Evolutionary conservation across 1,140 invertebrate genomes (phyloP), one percentile per base, ranked within the genome.

Genomic region (Drosophila erecta): DNA sequence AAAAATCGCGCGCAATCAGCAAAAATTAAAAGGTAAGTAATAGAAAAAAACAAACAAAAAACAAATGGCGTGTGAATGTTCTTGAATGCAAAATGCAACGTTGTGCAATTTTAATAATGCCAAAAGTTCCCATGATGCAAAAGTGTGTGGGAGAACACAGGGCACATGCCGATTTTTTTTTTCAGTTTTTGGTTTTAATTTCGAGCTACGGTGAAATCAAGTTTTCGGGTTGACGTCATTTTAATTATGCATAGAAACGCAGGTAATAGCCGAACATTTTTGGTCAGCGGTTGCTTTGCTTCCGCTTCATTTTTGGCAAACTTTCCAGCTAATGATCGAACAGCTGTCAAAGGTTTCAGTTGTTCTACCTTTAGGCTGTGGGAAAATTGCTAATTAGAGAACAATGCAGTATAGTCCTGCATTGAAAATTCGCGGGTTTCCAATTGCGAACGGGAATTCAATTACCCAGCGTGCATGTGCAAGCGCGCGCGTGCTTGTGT

Each of bases 201-300:
- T 33, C 24, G 44, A 47, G 62, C 59, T 60, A 20, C 35, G 58
- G 37, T 22, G 64, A 58, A 66, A 75, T 67, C 70, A 69, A 62
- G 76, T 84, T 81, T 84, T 76, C 57, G 46, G 37, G 76, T 80
- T 85, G 81, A 85, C 81, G 81, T 85, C 81, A 85, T 44, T 58
- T 58, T 50, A 67, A 33, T 51, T 65, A 65, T 67, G 44, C 55
- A 58, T 58, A 46, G 41, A 33, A 66, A 49, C 62, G 35, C 27
- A 20, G 35, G 35, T 44, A 65, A 38, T 60, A 35, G 47, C 33
- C 30, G 40, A 47, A 30, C 7, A 30, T 8, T 30, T 30, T 30
- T 30, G 2, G 60, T 51, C 43, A 40, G 62, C 62, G 24, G 61
- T 66, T 66, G n/a, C 14, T 1, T 20, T 10, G 41, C 20, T 44